Conservation (phyloP, 2,888 invertebrate genomes). For the Hydriomena furcata region DNA sequence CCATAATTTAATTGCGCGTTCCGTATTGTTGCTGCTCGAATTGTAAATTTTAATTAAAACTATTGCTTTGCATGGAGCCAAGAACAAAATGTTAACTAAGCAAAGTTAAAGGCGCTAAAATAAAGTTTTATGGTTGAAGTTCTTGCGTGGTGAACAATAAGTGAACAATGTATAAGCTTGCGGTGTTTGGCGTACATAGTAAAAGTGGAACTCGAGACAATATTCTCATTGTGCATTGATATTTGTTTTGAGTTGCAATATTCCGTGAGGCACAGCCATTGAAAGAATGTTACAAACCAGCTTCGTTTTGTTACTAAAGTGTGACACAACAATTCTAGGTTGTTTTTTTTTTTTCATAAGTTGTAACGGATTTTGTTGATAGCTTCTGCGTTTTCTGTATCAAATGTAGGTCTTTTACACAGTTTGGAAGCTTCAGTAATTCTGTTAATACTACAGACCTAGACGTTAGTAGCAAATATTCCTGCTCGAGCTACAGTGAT, state of each 20-base stretch:
- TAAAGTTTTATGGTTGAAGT: slow-evolving; percentile 64
- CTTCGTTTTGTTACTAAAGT: too few relatives aligned
- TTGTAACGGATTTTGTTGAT: too few relatives aligned
- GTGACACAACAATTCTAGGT: too few relatives aligned
- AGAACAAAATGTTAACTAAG: slow-evolving; percentile 50
- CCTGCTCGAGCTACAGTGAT: too few relatives aligned
- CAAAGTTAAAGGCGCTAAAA: slow-evolving; percentile 53
- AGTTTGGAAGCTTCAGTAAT: too few relatives aligned
- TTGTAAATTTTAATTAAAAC: slow-evolving; percentile 51
- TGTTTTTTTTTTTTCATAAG: too few relatives aligned
- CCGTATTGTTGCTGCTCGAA: slow-evolving; percentile 24
- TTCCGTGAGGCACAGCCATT: neutral
- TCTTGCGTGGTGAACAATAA: slow-evolving; percentile 56
- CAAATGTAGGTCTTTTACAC: too few relatives aligned
- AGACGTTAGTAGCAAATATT: too few relatives aligned
- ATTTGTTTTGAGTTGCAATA: neutral
- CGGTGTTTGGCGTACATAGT: slow-evolving; percentile 45
- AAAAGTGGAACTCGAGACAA: slow-evolving; percentile 38
- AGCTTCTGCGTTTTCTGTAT: too few relatives aligned
- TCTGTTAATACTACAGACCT: too few relatives aligned
- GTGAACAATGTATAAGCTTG: slow-evolving; percentile 58
- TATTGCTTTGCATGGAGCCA: slow-evolving; percentile 43
- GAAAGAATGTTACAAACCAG: neutral
- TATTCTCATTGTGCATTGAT: slow-evolving; percentile 9
- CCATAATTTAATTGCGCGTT: slow-evolving; percentile 20